A percentile compares a stretch with the other conserved stretches of the same genome.
These are phyloP conservation scores for Suillia variegata DNA, from an alignment of 2,888 invertebrate species.

Conservation along the genomic window DNA sequence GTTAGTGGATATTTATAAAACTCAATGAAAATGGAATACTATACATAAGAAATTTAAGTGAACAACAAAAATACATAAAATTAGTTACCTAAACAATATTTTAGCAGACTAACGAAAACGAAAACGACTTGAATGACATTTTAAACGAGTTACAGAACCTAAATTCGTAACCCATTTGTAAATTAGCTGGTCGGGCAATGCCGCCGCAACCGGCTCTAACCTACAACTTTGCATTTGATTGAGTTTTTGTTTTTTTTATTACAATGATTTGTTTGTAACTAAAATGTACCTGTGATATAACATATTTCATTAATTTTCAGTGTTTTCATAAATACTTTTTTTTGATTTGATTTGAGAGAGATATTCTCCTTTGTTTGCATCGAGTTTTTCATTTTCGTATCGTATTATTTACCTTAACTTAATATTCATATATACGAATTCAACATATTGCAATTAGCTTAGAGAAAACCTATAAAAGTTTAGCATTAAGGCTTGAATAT, in stretches of 20 bases:
- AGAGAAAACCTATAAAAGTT: too few relatives aligned
- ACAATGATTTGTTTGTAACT: constrained; percentile 34
- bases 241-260: too few relatives aligned
- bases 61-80: background rate
- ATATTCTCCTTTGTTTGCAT: constrained; percentile 16
- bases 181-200: too few relatives aligned
- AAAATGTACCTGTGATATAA: constrained; percentile 62
- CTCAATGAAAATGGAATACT: background rate
- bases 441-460: constrained; percentile 7
- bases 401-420: background rate
- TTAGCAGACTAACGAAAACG: background rate
- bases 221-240: too few relatives aligned
- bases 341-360: too few relatives aligned
- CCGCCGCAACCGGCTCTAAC: too few relatives aligned
- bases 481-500: too few relatives aligned
- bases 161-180: too few relatives aligned
- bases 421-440: constrained; percentile 15
- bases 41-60: background rate
- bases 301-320: constrained; percentile 49
- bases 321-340: too few relatives aligned
- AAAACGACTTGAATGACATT: too few relatives aligned
- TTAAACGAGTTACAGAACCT: too few relatives aligned
- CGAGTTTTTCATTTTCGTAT: constrained; percentile 17
- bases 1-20: constrained; percentile 26
- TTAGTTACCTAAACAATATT: background rate